A percentile compares a stretch with the other conserved stretches of the same genome.
Evolutionary conservation across 1,140 invertebrate genomes (phyloP).

Genomic region (Zophobas atratus): DNA sequence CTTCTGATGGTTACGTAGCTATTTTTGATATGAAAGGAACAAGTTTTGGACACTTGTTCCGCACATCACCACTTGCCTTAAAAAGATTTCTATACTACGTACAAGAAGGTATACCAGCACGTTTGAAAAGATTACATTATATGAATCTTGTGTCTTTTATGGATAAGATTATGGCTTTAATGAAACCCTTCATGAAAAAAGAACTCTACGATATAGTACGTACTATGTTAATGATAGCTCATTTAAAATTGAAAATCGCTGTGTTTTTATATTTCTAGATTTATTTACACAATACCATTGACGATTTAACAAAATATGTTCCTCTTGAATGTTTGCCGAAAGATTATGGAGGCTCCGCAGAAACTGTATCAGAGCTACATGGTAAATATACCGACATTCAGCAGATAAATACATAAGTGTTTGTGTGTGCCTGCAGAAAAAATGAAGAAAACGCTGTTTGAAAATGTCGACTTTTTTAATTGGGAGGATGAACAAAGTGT

Average conservation of each 20-base stretch:
- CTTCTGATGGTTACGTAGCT: too few relatives aligned
- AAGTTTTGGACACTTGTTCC: too few relatives aligned
- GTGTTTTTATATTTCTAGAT: background rate
- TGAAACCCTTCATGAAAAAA: constrained; percentile 82
- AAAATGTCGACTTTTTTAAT: constrained; percentile 71
- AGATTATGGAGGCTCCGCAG: constrained; percentile 71
- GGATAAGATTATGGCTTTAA: constrained; percentile 77
- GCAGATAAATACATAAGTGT: background rate
- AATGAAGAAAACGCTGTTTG: constrained; percentile 57
- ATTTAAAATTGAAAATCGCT: background rate
- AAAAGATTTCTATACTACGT: too few relatives aligned
- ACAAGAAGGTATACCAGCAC: too few relatives aligned
- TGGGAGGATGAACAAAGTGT: constrained; percentile 73
- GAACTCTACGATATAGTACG: constrained; percentile 67
- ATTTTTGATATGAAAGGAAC: too few relatives aligned
- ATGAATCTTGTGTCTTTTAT: constrained; percentile 78
- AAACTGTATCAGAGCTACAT: constrained; percentile 61
- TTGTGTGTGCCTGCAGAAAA: constrained; percentile 52
- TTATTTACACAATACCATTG: constrained; percentile 64
- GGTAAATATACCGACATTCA: constrained; percentile 31
- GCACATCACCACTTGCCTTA: too few relatives aligned
- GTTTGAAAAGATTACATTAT: constrained; percentile 72
- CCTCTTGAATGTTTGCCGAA: constrained; percentile 68
- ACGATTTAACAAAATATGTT: constrained; percentile 57
- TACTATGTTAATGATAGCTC: too few relatives aligned